These are phyloP conservation scores for Tonatia bakeri DNA, from an alignment of 2,113 vertebrate genomes.

Conservation along the genomic window DNA sequence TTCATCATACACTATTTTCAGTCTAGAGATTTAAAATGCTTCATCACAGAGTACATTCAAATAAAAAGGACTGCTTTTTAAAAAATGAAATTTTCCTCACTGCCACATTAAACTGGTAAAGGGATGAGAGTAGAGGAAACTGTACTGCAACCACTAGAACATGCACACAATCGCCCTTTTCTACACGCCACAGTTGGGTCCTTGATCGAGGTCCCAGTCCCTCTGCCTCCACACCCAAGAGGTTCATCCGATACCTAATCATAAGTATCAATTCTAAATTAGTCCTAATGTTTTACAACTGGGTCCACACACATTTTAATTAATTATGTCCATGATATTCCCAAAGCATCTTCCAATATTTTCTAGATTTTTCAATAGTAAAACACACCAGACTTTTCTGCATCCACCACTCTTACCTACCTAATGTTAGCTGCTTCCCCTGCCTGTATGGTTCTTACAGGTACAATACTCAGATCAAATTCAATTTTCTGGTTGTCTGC, in stretches of 20 bases:
- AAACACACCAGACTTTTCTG: slow-evolving; percentile 21
- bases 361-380: not conserved
- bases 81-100: not conserved
- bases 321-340: not conserved
- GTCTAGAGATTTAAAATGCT: not conserved
- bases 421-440: not conserved
- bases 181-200: not conserved
- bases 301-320: not conserved
- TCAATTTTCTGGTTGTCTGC: not conserved
- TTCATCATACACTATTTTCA: not conserved
- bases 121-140: not conserved
- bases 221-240: not conserved
- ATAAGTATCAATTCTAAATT: slow-evolving; percentile 10
- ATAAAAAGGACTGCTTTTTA: not conserved
- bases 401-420: not conserved
- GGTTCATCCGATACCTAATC: not conserved
- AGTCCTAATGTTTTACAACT: not conserved
- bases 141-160: not conserved
- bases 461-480: not conserved
- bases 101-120: not conserved
- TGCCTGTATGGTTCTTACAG: not conserved
- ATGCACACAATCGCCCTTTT: not conserved
- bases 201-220: not conserved
- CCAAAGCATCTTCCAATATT: not conserved
- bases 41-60: not conserved